Base-by-base conservation (phyloP, 2,888 invertebrate species). In the Scaptomyza tumidula region DNA sequence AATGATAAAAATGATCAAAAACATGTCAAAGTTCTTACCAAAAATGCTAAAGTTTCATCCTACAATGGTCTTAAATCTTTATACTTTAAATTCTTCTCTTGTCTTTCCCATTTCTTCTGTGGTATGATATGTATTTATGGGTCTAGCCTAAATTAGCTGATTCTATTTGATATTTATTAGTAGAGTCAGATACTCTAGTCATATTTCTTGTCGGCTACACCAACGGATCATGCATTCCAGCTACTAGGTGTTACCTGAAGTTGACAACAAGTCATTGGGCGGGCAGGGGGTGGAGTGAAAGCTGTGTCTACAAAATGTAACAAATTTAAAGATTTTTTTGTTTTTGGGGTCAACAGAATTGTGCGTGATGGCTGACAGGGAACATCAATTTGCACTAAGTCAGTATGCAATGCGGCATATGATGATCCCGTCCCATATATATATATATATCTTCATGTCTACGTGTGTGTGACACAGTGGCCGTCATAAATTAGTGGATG, bases 351-450 rank as follows among this genome's bases (percentile, higher is more conserved):
- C 58, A 52, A 5, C 10, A 10, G 1, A 35, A 7, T 59, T 16
- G 52, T 49, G 50, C 50, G 57, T 62, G 71, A 45, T 43, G 66
- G 44, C 66, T 69, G 81, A 80, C 85, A 82, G 69, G 64, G 49
- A 54, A 67, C 87, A 82, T 84, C 76, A 86, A 84, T 82, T 84
- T 78, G 54, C 63, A 68, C 61, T 80, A 80, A 83, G 75, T 65
- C 59, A 56, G 19, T 77, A 44, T 77, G 78, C 75, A 78, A 64
- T 52, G 29, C 31, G 31, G 37, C 44, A 19, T 35, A 11, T 6
- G 24, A 27, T 48, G 55, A n/a, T 29, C 58, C 45, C 45, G 29
- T 16, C 19, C 37, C 14, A 61, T 45, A 24, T 50, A 10, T 50
- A 24, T 50, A 10, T 50, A n/a, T 24, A 10, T 49, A 9, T 49